Conservation (phyloP, 2,888 invertebrate species). For the Synergus itoensis region DNA sequence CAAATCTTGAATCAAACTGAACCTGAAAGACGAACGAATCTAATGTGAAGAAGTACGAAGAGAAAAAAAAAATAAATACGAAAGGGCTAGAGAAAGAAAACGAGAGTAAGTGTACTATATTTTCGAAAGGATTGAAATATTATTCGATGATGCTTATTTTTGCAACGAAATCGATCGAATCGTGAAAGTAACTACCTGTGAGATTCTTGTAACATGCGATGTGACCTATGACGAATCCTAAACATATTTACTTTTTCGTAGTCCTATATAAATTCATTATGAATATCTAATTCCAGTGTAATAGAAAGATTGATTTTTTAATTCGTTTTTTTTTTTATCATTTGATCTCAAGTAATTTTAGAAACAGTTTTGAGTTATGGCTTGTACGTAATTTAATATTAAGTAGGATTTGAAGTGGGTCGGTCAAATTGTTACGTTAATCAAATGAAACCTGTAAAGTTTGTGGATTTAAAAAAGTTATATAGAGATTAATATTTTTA, state of each 20-base stretch:
- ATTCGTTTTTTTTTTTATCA: not conserved
- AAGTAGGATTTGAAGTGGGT: not conserved
- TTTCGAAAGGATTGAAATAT: not conserved
- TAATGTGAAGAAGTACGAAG: not conserved
- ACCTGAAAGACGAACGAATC: not conserved
- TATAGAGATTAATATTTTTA: constrained; percentile 10
- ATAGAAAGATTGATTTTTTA: not conserved
- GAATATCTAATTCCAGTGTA: not conserved
- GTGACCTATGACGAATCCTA: not conserved
- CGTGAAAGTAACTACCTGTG: not conserved
- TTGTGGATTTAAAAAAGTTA: not conserved
- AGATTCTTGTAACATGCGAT: not conserved
- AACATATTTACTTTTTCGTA: not conserved
- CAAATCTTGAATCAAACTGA: not conserved
- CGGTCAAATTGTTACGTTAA: not conserved
- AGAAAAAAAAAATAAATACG: not conserved
- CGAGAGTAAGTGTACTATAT: not conserved
- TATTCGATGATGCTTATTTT: constrained; percentile 21
- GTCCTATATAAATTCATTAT: not conserved
- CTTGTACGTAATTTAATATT: not conserved
- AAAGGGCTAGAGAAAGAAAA: not conserved
- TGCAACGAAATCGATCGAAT: not conserved
- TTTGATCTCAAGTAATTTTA: not conserved
- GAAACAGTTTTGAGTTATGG: not conserved
- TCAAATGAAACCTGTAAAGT: not conserved